phyloP scores from a whole-genome alignment of 2,888 invertebrate species.

The Drosophila differens region DNA sequence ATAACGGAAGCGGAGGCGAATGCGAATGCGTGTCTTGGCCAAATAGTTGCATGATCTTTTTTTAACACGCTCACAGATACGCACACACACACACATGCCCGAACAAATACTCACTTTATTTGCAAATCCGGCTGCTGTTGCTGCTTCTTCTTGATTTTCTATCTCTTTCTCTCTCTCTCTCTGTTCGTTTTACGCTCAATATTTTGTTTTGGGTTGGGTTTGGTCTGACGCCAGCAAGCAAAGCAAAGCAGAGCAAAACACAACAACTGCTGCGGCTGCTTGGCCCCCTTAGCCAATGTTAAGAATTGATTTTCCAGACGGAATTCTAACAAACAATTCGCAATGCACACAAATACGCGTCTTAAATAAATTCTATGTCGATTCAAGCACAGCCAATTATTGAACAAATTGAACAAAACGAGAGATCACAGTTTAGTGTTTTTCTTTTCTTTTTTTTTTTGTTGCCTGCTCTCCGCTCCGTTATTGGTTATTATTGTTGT shows the following conservation, averaged over 20 bases:
- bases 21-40: slow-evolving; percentile 64
- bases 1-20: slow-evolving; percentile 64
- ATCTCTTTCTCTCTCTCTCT: slow-evolving; percentile 34
- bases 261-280: slow-evolving; percentile 69
- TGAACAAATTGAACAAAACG: slow-evolving; percentile 67
- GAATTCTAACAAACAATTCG: slow-evolving; percentile 59
- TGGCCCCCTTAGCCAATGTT: slow-evolving; percentile 62
- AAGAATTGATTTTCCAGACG: slow-evolving; percentile 81
- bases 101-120: slow-evolving; percentile 71
- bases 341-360: slow-evolving; percentile 61
- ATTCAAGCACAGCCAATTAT: slow-evolving; percentile 75
- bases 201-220: slow-evolving; percentile 77
- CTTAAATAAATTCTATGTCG: slow-evolving; percentile 65
- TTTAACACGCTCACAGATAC: slow-evolving; percentile 66
- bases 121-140: slow-evolving; percentile 72
- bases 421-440: slow-evolving; percentile 71
- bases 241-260: slow-evolving; percentile 16
- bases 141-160: slow-evolving; percentile 45
- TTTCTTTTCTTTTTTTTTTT: slow-evolving; percentile 34
- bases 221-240: slow-evolving; percentile 58
- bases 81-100: slow-evolving; percentile 28
- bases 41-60: slow-evolving; percentile 70
- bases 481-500: slow-evolving; percentile 48
- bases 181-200: slow-evolving; percentile 59
- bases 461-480: slow-evolving; percentile 35